Percentiles rank a stretch among this genome's conserved stretches.
Conservation (phyloP, 2,113 vertebrate species). For the Tauraco erythrolophus region DNA sequence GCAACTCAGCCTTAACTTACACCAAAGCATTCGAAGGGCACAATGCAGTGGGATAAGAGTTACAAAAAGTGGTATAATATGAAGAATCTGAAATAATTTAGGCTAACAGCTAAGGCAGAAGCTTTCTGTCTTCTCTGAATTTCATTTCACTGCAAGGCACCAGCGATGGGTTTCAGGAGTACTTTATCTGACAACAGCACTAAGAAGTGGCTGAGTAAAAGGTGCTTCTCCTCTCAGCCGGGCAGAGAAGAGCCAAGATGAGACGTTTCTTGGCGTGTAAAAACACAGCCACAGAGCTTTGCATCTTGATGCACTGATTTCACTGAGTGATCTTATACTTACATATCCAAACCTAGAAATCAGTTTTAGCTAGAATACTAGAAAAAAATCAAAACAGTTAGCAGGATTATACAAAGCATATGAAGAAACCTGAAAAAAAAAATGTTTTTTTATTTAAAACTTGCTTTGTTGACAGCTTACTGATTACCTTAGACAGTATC, state of each 20-base stretch:
- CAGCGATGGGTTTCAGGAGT: not conserved
- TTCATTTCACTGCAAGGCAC: not conserved
- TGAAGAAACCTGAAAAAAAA: not conserved
- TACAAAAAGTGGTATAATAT: not conserved
- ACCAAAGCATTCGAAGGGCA: not conserved
- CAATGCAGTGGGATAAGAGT: not conserved
- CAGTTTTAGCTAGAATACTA: not conserved
- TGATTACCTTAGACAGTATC: not conserved
- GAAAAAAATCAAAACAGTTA: not conserved
- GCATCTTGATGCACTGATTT: not conserved
- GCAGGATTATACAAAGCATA: not conserved
- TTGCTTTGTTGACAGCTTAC: not conserved
- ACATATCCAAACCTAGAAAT: not conserved
- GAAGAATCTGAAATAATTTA: not conserved
- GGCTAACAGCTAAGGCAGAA: not conserved
- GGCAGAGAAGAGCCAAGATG: not conserved
- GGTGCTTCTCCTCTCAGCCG: not conserved
- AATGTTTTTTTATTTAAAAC: not conserved
- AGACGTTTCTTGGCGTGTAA: not conserved
- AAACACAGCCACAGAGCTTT: not conserved
- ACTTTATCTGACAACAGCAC: not conserved
- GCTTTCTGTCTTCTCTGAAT: not conserved
- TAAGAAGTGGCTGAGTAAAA: not conserved
- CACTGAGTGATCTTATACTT: not conserved
- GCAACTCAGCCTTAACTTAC: not conserved